Evolutionary conservation across 2,888 invertebrate species (phyloP).

Genomic region (Andrena dorsata): DNA sequence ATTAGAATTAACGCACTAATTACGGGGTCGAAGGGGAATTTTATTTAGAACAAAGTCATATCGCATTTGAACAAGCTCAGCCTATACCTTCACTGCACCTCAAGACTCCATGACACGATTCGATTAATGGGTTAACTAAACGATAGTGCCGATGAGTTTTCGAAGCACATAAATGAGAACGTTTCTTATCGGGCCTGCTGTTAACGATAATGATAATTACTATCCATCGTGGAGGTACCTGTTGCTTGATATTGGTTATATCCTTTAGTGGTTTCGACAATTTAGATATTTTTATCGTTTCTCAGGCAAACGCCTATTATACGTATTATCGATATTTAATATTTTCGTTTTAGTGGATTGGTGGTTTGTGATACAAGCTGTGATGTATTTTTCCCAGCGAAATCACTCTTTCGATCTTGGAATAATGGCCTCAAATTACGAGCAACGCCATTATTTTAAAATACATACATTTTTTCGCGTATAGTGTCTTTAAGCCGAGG

Average conservation of each 20-base stretch:
- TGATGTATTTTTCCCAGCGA: neutral
- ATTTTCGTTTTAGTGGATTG: neutral
- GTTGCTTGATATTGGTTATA: constrained; percentile 1
- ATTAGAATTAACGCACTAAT: constrained; percentile 36
- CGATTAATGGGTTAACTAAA: constrained; percentile 12
- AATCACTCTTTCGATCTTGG: neutral
- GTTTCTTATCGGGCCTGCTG: constrained; percentile 17
- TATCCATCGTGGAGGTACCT: neutral
- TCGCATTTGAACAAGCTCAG: neutral
- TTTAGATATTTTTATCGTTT: constrained; percentile 4
- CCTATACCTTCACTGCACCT: constrained; percentile 1
- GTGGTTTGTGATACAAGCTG: neutral
- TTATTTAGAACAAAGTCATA: constrained; percentile 25
- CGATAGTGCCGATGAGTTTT: neutral
- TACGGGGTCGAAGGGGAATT: constrained; percentile 13
- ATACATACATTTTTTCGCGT: neutral
- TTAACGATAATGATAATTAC: constrained; percentile 37
- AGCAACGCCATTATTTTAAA: neutral
- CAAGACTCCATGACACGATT: constrained; percentile 24
- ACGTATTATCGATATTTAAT: neutral
- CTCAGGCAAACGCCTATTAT: neutral
- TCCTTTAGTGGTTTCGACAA: constrained; percentile 21
- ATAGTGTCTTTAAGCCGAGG: neutral
- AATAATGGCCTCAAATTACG: neutral
- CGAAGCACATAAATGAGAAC: constrained; percentile 8